Conservation (phyloP, 64 coral and sea anemone species). For the Catalaphyllia jardinei region DNA sequence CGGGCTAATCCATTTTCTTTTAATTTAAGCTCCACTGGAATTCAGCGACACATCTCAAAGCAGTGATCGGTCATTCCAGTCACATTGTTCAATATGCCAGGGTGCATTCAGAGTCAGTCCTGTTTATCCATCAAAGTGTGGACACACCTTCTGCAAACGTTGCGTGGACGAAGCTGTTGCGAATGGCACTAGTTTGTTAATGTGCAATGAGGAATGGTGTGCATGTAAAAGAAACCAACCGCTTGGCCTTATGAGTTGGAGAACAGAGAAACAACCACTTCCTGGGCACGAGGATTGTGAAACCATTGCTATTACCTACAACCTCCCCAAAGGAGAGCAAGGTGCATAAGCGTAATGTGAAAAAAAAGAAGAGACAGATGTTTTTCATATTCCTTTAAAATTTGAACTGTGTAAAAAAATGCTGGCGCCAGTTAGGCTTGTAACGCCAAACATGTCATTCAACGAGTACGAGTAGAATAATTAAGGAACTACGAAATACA, state of each 20-base stretch:
- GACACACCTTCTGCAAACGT: not conserved
- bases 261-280: slow-evolving; percentile 4
- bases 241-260: slow-evolving; percentile 43
- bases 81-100: not conserved
- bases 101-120: not conserved
- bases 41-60: not conserved
- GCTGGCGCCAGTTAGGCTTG: too few relatives aligned
- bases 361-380: too few relatives aligned
- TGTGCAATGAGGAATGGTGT: not conserved
- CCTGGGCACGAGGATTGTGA: slow-evolving; percentile 30
- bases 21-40: not conserved
- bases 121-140: not conserved
- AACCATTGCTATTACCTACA: slow-evolving; percentile 21
- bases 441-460: too few relatives aligned
- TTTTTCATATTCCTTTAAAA: too few relatives aligned
- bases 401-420: too few relatives aligned
- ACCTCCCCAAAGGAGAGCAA: slow-evolving; percentile 41
- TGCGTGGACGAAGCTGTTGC: not conserved
- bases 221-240: not conserved
- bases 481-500: too few relatives aligned
- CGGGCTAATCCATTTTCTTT: not conserved
- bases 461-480: too few relatives aligned
- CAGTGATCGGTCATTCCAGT: not conserved
- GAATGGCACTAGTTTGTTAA: not conserved
- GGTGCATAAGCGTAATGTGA: not conserved